phyloP scores from a whole-genome alignment of 2,113 vertebrate species.

The Acrocephalus arundinaceus region DNA sequence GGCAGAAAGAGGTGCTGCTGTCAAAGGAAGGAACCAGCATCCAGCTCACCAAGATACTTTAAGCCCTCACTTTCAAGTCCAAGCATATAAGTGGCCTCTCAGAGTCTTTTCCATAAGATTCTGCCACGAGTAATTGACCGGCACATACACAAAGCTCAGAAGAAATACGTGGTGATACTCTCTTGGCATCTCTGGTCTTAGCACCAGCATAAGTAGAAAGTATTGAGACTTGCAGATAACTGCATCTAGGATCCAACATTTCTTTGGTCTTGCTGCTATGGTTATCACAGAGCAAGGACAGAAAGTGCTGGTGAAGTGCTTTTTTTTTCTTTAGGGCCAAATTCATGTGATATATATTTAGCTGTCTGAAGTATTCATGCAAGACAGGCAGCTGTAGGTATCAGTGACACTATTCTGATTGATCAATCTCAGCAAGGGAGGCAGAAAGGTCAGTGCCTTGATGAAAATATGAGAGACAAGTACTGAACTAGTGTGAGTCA shows the following conservation, averaged over 20 bases:
- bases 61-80: neutral
- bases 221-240: neutral
- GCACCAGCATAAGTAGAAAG: neutral
- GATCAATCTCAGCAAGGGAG: neutral
- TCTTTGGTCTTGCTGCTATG: neutral
- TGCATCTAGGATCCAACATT: neutral
- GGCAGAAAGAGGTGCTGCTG: neutral
- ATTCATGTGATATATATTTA: neutral
- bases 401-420: neutral
- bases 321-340: neutral
- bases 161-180: neutral
- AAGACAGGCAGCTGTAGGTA: neutral
- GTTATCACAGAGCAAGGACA: neutral
- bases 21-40: neutral
- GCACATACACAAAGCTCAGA: neutral
- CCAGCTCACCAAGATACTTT: neutral
- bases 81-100: neutral
- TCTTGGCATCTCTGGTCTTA: neutral
- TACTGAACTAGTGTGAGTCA: neutral
- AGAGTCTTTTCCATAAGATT: neutral
- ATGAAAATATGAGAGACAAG: neutral
- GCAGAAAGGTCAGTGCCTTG: neutral
- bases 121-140: neutral
- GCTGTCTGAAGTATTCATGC: neutral
- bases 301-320: neutral